Evolutionary conservation across 1,140 invertebrate genomes (phyloP), one percentile per base, ranked within the genome.

Genomic region (Fopius arisanus): DNA sequence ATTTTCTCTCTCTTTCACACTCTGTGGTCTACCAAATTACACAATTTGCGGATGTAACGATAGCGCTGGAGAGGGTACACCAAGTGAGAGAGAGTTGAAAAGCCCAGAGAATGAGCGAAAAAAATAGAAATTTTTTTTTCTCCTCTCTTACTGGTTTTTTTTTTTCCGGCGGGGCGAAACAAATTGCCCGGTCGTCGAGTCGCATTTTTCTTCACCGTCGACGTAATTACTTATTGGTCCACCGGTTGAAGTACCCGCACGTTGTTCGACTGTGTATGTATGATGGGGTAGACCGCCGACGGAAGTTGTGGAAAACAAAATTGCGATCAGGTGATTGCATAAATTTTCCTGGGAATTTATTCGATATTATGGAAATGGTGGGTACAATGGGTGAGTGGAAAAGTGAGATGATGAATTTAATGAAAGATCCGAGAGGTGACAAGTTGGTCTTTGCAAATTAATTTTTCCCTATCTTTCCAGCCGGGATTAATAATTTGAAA

Each of bases 21-120:
- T 48, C 37, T 73, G 68, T 48, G 73, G 70, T 70, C 40, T 63
- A 71, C 75, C 66, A 82, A 80, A 83, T 83, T 81, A 79, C 72
- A 75, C 78, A 78, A 82, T 83, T 81, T 80, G 78, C 68, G 78
- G 75, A 80, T 73, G 68, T 78, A 79, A 81, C 80, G 79, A 81
- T 81, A 80, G 77, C 79, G 73, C 43, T 40, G 65, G 70, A 43
- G 65, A 43, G 54, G 14, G 28, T 33, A 31, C 51, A 21, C 59
- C 72, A 77, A 70, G 72, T 40, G 72, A 37, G 33, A 31, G 66
- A 65, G 29, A 65, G 62, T 65, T 62, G 33, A 63, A 75, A 78
- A 31, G n/a, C 12, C 16, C 41, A 37, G 19, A 59, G 68, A 37
- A 37, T 41, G 62, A 31, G 23, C 10, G 19, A 31, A 33, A 12